Conservation (phyloP, 2,113 vertebrate species). For the Aramus guarauna region DNA sequence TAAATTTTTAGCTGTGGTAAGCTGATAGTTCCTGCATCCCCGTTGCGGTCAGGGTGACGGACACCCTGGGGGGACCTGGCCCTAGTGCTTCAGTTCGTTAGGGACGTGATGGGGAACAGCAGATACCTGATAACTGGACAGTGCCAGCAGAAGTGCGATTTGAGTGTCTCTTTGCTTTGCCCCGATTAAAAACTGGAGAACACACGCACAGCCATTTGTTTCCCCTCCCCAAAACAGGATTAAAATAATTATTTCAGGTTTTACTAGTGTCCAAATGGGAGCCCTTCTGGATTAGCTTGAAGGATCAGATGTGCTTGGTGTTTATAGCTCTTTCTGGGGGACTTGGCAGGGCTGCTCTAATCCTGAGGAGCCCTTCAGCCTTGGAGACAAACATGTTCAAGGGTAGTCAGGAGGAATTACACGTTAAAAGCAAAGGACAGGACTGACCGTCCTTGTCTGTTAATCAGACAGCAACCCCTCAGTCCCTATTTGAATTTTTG, state of each 20-base stretch:
- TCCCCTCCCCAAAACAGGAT: neutral
- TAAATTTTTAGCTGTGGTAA: neutral
- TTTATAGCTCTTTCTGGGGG: neutral
- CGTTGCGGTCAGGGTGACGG: neutral
- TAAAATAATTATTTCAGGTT: neutral
- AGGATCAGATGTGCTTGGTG: neutral
- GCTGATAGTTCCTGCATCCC: neutral
- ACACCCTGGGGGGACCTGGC: neutral
- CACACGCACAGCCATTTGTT: neutral
- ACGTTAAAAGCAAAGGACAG: neutral
- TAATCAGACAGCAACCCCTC: neutral
- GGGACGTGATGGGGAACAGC: neutral
- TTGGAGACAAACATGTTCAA: neutral
- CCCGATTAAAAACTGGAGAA: neutral
- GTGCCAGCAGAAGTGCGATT: neutral
- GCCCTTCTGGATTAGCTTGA: neutral
- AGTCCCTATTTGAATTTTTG: neutral
- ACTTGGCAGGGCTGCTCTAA: neutral
- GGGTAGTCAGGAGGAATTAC: neutral
- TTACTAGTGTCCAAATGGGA: neutral
- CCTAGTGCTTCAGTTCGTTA: neutral
- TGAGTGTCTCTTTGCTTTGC: neutral
- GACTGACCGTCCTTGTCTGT: neutral
- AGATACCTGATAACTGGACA: neutral
- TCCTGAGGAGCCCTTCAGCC: neutral